phyloP scores from a whole-genome alignment of 2,113 vertebrate genomes.

The Tupaia chinensis region DNA sequence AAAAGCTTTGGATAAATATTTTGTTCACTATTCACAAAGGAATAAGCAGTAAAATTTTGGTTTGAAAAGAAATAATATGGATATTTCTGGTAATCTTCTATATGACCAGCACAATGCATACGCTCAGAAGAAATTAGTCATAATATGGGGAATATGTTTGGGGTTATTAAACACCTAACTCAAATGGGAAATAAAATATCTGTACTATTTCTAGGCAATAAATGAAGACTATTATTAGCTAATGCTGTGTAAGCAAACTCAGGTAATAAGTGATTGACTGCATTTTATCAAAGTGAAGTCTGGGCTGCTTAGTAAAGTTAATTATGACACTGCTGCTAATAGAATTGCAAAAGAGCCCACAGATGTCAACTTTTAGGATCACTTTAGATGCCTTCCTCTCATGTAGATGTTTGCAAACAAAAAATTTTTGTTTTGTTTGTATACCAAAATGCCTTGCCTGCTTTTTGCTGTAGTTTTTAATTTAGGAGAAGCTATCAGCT shows the following conservation, averaged over 20 bases:
- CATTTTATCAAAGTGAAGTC: conserved; percentile 68
- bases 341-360: conserved; percentile 53
- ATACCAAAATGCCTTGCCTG: conserved; percentile 81
- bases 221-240: conserved; percentile 87
- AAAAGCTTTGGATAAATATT: neutral
- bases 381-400: conserved; percentile 67
- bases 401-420: conserved; percentile 69
- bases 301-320: conserved; percentile 81
- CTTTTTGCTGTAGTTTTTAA: conserved; percentile 82
- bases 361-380: conserved; percentile 53
- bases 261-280: conserved; percentile 86
- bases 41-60: neutral
- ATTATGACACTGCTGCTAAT: conserved; percentile 73
- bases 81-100: neutral
- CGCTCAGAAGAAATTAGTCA: conserved; percentile 15
- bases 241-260: conserved; percentile 84
- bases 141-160: conserved; percentile 44
- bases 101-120: neutral
- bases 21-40: neutral
- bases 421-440: conserved; percentile 72
- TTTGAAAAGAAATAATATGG: neutral
- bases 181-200: conserved; percentile 82
- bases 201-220: conserved; percentile 88
- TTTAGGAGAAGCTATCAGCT: conserved; percentile 63
- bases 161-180: conserved; percentile 43